These are phyloP conservation scores for Patiria pectinifera DNA, from an alignment of 53 echinoderm and acorn worm species.

Conservation along the genomic window DNA sequence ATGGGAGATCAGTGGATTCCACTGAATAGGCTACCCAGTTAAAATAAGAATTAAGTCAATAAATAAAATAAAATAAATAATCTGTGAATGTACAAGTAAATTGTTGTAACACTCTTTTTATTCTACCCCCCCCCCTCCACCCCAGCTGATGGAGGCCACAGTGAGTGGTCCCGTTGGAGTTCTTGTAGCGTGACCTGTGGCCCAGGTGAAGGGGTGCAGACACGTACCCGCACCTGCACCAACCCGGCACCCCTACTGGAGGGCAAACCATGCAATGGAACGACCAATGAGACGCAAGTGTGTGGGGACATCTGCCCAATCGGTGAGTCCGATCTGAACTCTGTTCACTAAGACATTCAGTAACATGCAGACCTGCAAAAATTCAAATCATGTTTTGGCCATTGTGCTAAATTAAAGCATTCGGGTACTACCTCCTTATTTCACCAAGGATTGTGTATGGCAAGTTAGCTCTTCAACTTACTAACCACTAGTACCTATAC, in stretches of 20 bases:
- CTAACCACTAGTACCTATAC: too few species aligned
- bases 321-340: constrained; percentile 54
- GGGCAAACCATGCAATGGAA: constrained; percentile 70
- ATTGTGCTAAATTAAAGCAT: too few species aligned
- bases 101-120: background rate
- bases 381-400: too few species aligned
- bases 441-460: too few species aligned
- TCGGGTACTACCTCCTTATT: too few species aligned
- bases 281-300: constrained; percentile 52
- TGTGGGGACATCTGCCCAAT: constrained; percentile 86
- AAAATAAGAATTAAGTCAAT: too few species aligned
- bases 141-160: constrained; percentile 71
- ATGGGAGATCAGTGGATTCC: too few species aligned
- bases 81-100: too few species aligned
- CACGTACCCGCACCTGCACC: constrained; percentile 74
- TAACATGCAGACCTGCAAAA: too few species aligned
- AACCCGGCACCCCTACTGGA: constrained; percentile 77
- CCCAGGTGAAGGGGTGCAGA: constrained; percentile 79
- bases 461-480: too few species aligned
- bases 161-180: constrained; percentile 80
- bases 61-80: too few species aligned
- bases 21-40: too few species aligned
- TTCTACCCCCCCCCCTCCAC: background rate
- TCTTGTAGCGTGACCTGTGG: constrained; percentile 82
- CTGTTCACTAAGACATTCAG: background rate